phyloP scores from a whole-genome alignment of 2,888 invertebrate genomes.

The Brassicogethes aeneus region DNA sequence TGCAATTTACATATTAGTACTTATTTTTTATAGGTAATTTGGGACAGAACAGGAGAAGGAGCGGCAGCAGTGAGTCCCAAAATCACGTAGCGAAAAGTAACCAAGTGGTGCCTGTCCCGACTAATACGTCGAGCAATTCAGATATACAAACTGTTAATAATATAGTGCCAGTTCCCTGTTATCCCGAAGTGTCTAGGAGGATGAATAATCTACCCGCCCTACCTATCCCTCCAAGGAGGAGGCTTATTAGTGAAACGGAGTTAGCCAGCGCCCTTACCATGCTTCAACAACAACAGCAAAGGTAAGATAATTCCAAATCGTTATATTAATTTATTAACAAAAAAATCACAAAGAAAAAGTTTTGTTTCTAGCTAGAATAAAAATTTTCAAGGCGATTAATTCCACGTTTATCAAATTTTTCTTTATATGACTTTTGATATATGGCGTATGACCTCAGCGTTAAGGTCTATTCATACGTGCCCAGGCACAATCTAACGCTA shows the following conservation, averaged over 20 bases:
- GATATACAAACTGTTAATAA: constrained; percentile 49
- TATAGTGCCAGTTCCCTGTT: constrained; percentile 43
- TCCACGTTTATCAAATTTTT: no score
- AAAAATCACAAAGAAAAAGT: no score
- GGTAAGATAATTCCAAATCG: constrained; percentile 11
- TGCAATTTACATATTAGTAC: no score
- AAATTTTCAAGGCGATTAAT: no score
- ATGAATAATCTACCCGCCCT: constrained; percentile 28
- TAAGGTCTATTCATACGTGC: no score
- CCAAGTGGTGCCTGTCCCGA: constrained; percentile 36
- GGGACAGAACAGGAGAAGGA: constrained; percentile 24
- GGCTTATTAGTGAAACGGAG: constrained; percentile 41
- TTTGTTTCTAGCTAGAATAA: no score
- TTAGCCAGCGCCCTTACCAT: constrained; percentile 35
- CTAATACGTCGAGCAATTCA: constrained; percentile 26
- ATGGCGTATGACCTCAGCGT: no score
- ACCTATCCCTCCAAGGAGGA: constrained; percentile 40
- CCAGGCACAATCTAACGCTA: no score
- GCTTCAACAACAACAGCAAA: constrained; percentile 33
- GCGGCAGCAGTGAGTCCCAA: constrained; percentile 11
- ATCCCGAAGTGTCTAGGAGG: constrained; percentile 28
- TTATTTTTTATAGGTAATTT: constrained; percentile 24
- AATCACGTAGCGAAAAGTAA: constrained; percentile 30
- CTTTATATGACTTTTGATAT: no score
- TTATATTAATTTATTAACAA: no score